Evolutionary conservation across 2,888 invertebrate species (phyloP).

Genomic region (Ypsolopha scabrella): DNA sequence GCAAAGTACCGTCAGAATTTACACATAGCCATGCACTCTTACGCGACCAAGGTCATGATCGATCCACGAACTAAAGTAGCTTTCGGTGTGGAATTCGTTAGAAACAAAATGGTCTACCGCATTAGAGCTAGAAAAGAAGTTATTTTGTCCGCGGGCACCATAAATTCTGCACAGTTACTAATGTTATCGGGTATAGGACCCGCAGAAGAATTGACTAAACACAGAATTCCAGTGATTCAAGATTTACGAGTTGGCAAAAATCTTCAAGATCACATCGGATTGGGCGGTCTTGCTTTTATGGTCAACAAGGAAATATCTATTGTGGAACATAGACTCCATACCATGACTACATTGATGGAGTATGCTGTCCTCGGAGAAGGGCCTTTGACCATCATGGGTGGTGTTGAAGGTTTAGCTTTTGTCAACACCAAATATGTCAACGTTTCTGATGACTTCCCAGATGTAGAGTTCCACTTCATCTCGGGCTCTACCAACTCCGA

Average conservation of each 20-base stretch:
- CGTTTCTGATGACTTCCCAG: constrained; percentile 84
- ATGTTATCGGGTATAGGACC: constrained; percentile 94
- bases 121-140: constrained; percentile 88
- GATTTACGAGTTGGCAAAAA: constrained; percentile 88
- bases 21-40: constrained; percentile 86
- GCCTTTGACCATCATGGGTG: constrained; percentile 87
- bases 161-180: constrained; percentile 93
- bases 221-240: constrained; percentile 82
- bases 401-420: constrained; percentile 90
- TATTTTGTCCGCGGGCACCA: constrained; percentile 89
- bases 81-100: constrained; percentile 85
- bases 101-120: constrained; percentile 78
- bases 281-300: constrained; percentile 87
- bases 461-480: constrained; percentile 90
- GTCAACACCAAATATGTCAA: constrained; percentile 90
- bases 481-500: constrained; percentile 90
- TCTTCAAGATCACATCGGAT: constrained; percentile 89
- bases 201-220: constrained; percentile 75
- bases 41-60: constrained; percentile 81
- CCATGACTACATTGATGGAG: constrained; percentile 82
- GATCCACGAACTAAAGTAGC: constrained; percentile 81
- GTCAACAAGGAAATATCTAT: constrained; percentile 84
- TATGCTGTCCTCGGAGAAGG: constrained; percentile 88
- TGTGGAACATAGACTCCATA: constrained; percentile 82
- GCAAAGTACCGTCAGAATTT: constrained; percentile 84